Evolutionary conservation across 1,140 invertebrate genomes (phyloP).

Genomic region (Drosophila sp.): DNA sequence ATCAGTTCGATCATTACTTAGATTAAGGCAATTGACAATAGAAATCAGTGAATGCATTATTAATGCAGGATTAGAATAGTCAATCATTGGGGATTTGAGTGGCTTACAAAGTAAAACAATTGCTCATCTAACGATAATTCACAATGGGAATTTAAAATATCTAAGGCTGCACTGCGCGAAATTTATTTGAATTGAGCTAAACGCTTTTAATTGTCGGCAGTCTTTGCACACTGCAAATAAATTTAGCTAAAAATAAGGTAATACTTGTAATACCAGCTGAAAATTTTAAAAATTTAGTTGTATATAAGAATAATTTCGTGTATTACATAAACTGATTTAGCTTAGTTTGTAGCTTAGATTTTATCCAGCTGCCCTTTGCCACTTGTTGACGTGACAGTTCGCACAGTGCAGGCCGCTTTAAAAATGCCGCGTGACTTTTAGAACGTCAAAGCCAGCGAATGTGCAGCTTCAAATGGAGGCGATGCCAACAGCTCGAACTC

Average conservation of each 20-base stretch:
- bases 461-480: conserved; percentile 43
- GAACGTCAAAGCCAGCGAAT: conserved; percentile 63
- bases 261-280: too few species aligned
- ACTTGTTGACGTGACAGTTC: conserved; percentile 22
- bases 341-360: not conserved
- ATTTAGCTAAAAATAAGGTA: too few species aligned
- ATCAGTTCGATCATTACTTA: not conserved
- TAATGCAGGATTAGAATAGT: conserved; percentile 1
- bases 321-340: too few species aligned
- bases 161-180: conserved; percentile 1
- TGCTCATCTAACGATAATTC: conserved; percentile 7
- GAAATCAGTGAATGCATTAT: not conserved
- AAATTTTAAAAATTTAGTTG: too few species aligned
- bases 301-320: too few species aligned
- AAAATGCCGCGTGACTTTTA: conserved; percentile 60
- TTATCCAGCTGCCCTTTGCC: conserved; percentile 14
- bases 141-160: conserved; percentile 7
- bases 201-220: not conserved
- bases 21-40: not conserved
- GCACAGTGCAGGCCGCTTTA: conserved; percentile 39
- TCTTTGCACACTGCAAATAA: too few species aligned
- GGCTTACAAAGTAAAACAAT: conserved; percentile 5
- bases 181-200: not conserved
- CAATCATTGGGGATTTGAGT: conserved; percentile 13
- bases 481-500: not conserved